These are phyloP conservation scores for Melikaiella ostensackeni DNA, from an alignment of 2,888 invertebrate species.

Conservation along the genomic window DNA sequence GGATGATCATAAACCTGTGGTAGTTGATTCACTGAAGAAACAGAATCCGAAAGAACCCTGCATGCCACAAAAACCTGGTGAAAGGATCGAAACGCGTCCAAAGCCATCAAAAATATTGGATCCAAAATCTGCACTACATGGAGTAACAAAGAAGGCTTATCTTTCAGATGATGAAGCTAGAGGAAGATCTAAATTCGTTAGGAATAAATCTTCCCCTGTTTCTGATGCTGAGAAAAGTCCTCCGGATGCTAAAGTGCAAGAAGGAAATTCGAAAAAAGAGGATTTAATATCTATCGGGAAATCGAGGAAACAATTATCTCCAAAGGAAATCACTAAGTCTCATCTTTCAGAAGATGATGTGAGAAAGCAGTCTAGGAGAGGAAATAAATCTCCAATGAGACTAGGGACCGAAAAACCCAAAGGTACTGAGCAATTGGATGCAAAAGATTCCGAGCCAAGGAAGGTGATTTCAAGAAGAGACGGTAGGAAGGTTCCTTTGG, in stretches of 20 bases:
- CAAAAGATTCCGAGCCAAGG: neutral
- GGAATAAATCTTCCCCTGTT: neutral
- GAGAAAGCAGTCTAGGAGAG: neutral
- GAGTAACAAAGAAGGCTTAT: neutral
- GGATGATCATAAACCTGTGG: neutral
- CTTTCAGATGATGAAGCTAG: conserved; percentile 7
- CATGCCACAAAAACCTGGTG: neutral
- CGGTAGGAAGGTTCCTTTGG: neutral
- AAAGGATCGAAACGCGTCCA: neutral
- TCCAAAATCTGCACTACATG: neutral
- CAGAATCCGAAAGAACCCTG: neutral
- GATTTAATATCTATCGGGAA: neutral
- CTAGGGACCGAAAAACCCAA: neutral
- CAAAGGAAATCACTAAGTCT: neutral
- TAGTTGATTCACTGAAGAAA: neutral
- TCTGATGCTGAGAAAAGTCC: neutral
- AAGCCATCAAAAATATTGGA: neutral
- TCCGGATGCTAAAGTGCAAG: conserved; percentile 1
- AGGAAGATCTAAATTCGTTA: neutral
- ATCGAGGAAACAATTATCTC: neutral
- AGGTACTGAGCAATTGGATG: neutral
- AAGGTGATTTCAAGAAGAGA: neutral
- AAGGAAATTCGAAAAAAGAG: neutral
- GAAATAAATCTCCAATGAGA: neutral
- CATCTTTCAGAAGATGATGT: neutral